These are phyloP conservation scores for Lacerta bilineata DNA, from an alignment of 2,797 vertebrate species.

Conservation along the genomic window DNA sequence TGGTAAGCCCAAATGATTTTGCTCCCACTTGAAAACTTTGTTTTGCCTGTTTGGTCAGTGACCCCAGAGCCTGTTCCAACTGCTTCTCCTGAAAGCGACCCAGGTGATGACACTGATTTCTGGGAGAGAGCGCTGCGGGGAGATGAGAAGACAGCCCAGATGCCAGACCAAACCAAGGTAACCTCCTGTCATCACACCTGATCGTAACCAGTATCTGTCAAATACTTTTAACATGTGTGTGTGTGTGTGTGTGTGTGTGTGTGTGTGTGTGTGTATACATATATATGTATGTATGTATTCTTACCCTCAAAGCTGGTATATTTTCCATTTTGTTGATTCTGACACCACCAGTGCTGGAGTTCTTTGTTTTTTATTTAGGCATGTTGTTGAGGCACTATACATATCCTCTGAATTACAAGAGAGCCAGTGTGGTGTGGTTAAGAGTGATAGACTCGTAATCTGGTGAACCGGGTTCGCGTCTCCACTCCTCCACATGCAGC, in stretches of 20 bases:
- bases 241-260: not conserved
- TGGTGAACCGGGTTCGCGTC: too few species aligned
- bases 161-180: conserved; percentile 38
- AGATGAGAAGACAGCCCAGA: not conserved
- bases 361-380: not conserved
- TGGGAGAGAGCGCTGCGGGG: conserved; percentile 81
- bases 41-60: not conserved
- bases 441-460: too few species aligned
- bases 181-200: not conserved
- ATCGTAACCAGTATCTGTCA: too few species aligned
- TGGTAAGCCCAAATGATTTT: not conserved
- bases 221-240: not conserved
- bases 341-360: not conserved
- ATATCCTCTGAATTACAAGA: not conserved
- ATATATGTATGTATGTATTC: too few species aligned
- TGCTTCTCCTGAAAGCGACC: not conserved
- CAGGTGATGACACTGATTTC: conserved; percentile 68
- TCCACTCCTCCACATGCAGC: too few species aligned
- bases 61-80: conserved; percentile 3
- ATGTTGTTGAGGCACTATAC: not conserved
- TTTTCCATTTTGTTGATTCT: not conserved
- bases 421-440: too few species aligned
- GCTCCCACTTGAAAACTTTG: not conserved
- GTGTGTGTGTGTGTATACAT: not conserved
- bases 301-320: too few species aligned